Base-by-base conservation (phyloP, 2,888 invertebrate species). In the Thumatha senex region DNA sequence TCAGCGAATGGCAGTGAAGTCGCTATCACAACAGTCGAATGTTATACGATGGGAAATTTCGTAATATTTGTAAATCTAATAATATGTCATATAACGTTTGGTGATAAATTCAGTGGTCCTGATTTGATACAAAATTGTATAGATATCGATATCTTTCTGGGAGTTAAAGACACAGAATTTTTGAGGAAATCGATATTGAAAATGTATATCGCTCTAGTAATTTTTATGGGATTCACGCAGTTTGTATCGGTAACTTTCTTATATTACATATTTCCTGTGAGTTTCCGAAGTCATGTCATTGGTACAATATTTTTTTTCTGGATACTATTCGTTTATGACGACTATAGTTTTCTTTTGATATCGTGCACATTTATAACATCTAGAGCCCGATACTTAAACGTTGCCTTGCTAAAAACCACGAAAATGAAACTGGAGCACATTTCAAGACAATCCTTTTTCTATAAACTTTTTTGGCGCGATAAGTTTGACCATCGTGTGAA, bases 381-480 rank as follows among this genome's bases (percentile, higher is more conserved):
- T 33, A 73, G 88, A 58, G 61, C 70, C n/a, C 72, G 76, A 18
- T 87, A 80, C 34, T 48, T 89, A 3, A 89, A 88, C 48, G 68
- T 83, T 0, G 77, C 84, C 13, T 59, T 89, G 39, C 72, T 84
- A 48, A 86, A 83, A 60, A 50, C 64, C 0, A 74, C 76, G 1
- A 64, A 78, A 0, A 64, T 85, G 35, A 74, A 82, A 11, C 48
- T 70, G 4, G 62, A 76, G 1, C 78, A 80, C 44, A 63, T 88
- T 39, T 79, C 82, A 0, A 70, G 74, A n/a, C 70, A 77, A 50
- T 63, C 75, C 11, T 31, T 80, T 5, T 79, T 83, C 30, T 66
- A 80, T 59, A 58, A 55, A 3, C 13, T 83, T 3, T 66, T 79
- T 50, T 87, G 88, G 87, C 76, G 61, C 29, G 63, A 74, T 24